Conservation (phyloP, 2,888 invertebrate species). For the Pimpla rufipes region DNA sequence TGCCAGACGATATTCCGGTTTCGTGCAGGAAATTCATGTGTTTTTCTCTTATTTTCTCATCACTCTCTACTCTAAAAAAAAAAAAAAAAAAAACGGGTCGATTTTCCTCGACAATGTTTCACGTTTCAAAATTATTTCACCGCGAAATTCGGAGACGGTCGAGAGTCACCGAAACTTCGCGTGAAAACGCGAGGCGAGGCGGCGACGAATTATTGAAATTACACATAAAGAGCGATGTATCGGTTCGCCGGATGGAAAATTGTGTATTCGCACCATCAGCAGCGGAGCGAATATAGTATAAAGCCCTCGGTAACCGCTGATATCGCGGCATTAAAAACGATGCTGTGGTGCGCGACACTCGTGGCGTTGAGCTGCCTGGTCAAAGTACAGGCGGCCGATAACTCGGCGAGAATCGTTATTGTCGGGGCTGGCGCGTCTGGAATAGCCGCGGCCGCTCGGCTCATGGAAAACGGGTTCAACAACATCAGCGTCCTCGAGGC, state of each 20-base stretch:
- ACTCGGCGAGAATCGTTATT: conserved; percentile 84
- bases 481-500: conserved; percentile 86
- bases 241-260: neutral
- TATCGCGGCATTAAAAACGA: conserved; percentile 31
- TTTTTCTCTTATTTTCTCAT: too few species aligned
- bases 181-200: neutral
- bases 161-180: too few species aligned
- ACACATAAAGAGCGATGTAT: neutral
- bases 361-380: conserved; percentile 27
- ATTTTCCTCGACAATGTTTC: too few species aligned
- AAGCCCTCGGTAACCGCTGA: conserved; percentile 18
- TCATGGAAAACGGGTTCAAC: conserved; percentile 85
- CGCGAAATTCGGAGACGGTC: too few species aligned
- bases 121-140: too few species aligned
- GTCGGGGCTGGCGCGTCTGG: conserved; percentile 87
- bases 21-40: too few species aligned
- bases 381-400: conserved; percentile 7
- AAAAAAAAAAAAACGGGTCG: too few species aligned
- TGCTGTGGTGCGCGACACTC: conserved; percentile 46
- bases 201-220: neutral
- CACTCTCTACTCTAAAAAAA: too few species aligned
- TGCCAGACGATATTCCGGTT: too few species aligned
- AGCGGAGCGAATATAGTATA: conserved; percentile 15
- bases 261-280: neutral
- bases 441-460: conserved; percentile 86